Evolutionary conservation across 1,140 invertebrate genomes (phyloP).

Genomic region (Chlorops oryzae): DNA sequence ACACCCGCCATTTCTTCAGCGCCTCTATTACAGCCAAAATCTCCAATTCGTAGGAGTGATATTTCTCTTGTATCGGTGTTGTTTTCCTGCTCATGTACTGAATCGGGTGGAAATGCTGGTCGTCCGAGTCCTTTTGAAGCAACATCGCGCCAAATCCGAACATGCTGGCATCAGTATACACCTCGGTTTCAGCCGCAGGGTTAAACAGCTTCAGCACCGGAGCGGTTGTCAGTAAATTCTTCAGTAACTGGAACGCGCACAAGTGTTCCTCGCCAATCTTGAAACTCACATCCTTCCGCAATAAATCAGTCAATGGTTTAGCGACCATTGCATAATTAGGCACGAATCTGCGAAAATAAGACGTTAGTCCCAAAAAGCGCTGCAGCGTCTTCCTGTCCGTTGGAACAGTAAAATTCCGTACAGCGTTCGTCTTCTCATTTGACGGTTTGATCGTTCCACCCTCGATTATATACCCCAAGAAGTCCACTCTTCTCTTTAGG

Average conservation of each 20-base stretch:
- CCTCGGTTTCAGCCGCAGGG: constrained; percentile 23
- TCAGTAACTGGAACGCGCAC: no score
- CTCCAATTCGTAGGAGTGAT: constrained; percentile 28
- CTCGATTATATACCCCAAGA: constrained; percentile 11
- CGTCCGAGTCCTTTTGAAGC: constrained; percentile 24
- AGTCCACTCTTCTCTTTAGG: constrained; percentile 5
- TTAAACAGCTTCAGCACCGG: constrained; percentile 8
- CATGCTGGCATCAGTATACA: constrained; percentile 38
- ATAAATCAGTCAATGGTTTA: no score
- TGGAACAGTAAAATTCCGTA: no score
- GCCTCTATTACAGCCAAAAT: constrained; percentile 16
- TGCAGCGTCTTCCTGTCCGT: no score
- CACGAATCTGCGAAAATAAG: no score
- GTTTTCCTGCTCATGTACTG: constrained; percentile 18
- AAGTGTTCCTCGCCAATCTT: constrained; percentile 4
- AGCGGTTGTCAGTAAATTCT: no score
- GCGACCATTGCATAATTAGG: no score
- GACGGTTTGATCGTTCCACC: constrained; percentile 23
- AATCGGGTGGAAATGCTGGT: constrained; percentile 4
- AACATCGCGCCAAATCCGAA: constrained; percentile 31
- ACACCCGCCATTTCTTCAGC: constrained; percentile 12
- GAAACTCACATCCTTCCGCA: not conserved
- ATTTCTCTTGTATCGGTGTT: constrained; percentile 18
- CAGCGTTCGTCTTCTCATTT: constrained; percentile 23
- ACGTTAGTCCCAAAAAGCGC: no score